Evolutionary conservation across 2,888 invertebrate species (phyloP).

Genomic region (Netelia virgata): DNA sequence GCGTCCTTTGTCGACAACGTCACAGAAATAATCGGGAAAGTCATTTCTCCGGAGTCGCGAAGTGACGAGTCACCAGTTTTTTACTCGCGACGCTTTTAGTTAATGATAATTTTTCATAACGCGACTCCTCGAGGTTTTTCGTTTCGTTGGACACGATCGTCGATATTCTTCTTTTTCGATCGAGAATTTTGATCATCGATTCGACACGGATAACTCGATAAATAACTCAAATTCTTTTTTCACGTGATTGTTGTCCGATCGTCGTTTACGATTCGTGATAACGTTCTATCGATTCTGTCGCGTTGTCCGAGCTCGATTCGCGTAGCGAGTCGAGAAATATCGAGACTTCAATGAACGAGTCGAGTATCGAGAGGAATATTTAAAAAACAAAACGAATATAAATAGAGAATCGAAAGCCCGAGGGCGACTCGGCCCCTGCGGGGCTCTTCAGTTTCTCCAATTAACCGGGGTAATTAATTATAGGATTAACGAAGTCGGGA

Average conservation of each 20-base stretch:
- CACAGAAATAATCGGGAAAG: constrained; percentile 33
- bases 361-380: constrained; percentile 51
- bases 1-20: neutral
- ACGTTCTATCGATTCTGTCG: constrained; percentile 22
- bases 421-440: constrained; percentile 30
- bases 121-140: constrained; percentile 53
- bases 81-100: constrained; percentile 65
- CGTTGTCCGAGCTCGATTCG: constrained; percentile 14
- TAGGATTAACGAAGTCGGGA: constrained; percentile 72
- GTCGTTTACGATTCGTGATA: constrained; percentile 29
- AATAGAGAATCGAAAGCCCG: constrained; percentile 68
- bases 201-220: neutral
- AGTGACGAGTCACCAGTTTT: constrained; percentile 25
- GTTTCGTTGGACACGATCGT: no score
- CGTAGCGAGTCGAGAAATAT: constrained; percentile 38
- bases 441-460: constrained; percentile 70
- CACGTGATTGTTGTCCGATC: constrained; percentile 14
- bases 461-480: constrained; percentile 76
- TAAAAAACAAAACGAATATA: constrained; percentile 55
- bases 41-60: constrained; percentile 43
- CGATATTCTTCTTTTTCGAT: neutral
- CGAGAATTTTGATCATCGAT: neutral
- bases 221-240: neutral
- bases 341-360: constrained; percentile 57
- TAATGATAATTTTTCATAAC: constrained; percentile 71